These are phyloP conservation scores for Gavia stellata DNA, from an alignment of 2,113 vertebrate genomes.

Conservation along the genomic window DNA sequence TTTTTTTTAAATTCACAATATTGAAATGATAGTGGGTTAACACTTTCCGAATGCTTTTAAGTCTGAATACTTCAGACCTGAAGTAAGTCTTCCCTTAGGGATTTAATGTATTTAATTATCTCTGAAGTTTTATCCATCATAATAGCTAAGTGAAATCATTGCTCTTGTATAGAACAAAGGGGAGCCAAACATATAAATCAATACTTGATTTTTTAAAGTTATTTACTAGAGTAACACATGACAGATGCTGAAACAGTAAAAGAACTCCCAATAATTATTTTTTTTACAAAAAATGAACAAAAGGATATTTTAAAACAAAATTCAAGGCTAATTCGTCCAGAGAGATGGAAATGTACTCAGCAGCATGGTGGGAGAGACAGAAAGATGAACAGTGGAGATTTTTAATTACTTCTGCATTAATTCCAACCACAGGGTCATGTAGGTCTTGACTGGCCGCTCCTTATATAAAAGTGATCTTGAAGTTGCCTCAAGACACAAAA, in stretches of 20 bases:
- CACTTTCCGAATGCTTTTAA: constrained; percentile 46
- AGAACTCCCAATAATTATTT: neutral
- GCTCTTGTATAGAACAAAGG: constrained; percentile 43
- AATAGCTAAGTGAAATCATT: constrained; percentile 65
- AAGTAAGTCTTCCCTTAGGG: constrained; percentile 63
- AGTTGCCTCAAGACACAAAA: neutral
- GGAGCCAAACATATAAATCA: constrained; percentile 62
- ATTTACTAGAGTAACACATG: constrained; percentile 8
- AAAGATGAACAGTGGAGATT: neutral
- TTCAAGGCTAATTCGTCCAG: neutral
- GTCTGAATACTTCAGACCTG: constrained; percentile 56
- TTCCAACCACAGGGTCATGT: neutral
- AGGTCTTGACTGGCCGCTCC: neutral
- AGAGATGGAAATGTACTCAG: neutral
- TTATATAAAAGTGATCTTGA: neutral
- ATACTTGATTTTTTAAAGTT: constrained; percentile 57
- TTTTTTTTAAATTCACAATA: neutral
- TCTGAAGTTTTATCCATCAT: constrained; percentile 66
- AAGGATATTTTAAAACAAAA: neutral
- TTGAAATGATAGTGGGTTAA: constrained; percentile 5
- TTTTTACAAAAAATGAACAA: neutral
- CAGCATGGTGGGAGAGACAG: neutral
- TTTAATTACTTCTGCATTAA: neutral
- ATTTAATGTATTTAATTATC: constrained; percentile 65
- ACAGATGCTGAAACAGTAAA: neutral